Evolutionary conservation across 2,797 vertebrate species (phyloP), one percentile per base, ranked within the genome.

Genomic region (Eulemur mongoz): DNA sequence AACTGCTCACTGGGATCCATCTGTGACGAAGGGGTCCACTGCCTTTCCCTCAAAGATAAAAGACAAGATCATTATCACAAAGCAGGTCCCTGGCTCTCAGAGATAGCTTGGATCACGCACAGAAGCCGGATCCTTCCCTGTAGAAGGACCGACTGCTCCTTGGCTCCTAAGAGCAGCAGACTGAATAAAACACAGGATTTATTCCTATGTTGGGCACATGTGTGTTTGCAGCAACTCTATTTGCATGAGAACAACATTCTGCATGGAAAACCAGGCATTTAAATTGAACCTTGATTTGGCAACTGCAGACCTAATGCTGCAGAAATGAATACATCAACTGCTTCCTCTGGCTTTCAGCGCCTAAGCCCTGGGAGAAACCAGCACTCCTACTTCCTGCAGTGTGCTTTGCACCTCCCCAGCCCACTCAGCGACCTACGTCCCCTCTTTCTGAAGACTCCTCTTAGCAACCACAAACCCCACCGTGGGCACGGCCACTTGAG

Each of bases 231-330:
- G 88, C 30, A 59, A 70, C 63, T 79, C 38, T 80, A 54, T 87
- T 75, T 95, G 88, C 94, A 81, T 80, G 89, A 89, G 70, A 93
- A 90, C 73, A 89, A 30, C 69, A 94, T 80, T 84, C 59, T 88
- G 38, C 22, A 35, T 57, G 89, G 87, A 81, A 93, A 93, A 67
- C 75, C 25, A 40, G 43, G 67, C 73, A 73, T 70, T 87, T 59
- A 95, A 81, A 94, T 83, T 40, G 76, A 89, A 93, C 78, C 84
- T 38, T 11, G 48, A 59, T 69, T 63, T 96, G 93, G 93, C 75
- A 92, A 70, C 73, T 73, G 57, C 17, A 35, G 63, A 73, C 25
- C 78, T 65, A 63, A 93, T 15, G 8, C 75, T 83, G 76, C 70
- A 93, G 86, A 96, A 95, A 95, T 30, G 90, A 81, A 38, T 15